phyloP scores from a whole-genome alignment of 2,888 invertebrate species.

The Drosophila diplacantha region DNA sequence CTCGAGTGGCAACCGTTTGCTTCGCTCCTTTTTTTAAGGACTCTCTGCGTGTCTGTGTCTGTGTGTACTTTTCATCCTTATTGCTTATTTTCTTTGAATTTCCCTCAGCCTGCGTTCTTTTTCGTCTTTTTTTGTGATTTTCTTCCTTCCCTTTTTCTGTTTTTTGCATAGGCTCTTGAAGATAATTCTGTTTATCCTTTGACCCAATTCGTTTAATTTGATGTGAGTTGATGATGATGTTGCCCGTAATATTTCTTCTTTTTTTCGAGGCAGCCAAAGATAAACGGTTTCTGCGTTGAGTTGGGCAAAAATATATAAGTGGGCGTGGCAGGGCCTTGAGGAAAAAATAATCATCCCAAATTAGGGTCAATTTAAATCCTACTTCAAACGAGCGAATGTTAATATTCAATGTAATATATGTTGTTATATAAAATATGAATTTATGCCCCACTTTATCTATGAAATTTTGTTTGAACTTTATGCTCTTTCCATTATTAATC shows the following conservation, averaged over 20 bases:
- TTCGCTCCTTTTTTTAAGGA: constrained; percentile 43
- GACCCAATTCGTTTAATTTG: constrained; percentile 70
- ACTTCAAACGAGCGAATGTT: neutral
- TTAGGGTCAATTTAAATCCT: constrained; percentile 1
- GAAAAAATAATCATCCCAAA: constrained; percentile 3
- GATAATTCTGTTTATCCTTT: constrained; percentile 72
- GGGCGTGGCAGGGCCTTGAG: constrained; percentile 22
- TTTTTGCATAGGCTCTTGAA: constrained; percentile 65
- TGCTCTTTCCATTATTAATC: neutral
- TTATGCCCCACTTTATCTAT: neutral
- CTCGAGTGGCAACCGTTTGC: constrained; percentile 71
- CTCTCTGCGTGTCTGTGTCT: constrained; percentile 15
- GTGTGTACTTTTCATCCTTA: constrained; percentile 25
- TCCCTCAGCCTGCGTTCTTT: constrained; percentile 11
- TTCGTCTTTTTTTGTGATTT: constrained; percentile 13
- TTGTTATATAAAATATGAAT: neutral
- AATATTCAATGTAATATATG: neutral
- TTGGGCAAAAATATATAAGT: constrained; percentile 10
- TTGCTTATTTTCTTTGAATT: constrained; percentile 17
- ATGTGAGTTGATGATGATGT: constrained; percentile 24
- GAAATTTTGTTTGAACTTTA: neutral
- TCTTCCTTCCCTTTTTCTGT: constrained; percentile 24
- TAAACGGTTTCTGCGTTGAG: constrained; percentile 22
- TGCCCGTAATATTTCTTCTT: constrained; percentile 9
- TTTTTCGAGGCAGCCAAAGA: constrained; percentile 1